phyloP scores from a whole-genome alignment of 2,113 vertebrate genomes.

The Acanthisitta chloris region DNA sequence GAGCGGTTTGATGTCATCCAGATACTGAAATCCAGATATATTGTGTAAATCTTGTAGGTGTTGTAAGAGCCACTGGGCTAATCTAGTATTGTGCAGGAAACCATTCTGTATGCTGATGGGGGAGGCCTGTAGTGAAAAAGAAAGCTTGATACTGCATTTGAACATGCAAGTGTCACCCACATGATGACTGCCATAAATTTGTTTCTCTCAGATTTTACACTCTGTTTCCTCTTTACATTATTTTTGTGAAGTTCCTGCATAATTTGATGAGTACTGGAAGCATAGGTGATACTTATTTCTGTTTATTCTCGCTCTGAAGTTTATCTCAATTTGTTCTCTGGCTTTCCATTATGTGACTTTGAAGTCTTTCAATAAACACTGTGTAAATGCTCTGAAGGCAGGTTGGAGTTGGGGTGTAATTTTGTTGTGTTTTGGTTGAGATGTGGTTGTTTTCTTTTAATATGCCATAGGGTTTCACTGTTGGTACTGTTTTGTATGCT shows the following conservation, averaged over 20 bases:
- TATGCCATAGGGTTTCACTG: neutral
- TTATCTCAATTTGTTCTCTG: neutral
- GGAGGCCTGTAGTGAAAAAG: neutral
- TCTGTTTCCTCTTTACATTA: neutral
- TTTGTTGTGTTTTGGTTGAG: neutral
- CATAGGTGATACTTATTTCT: neutral
- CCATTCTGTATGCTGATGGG: rapidly evolving
- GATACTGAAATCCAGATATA: neutral
- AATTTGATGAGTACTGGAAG: neutral
- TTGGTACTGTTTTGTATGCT: neutral
- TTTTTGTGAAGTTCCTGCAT: neutral
- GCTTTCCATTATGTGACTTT: neutral
- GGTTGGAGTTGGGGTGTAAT: neutral
- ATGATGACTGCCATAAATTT: neutral
- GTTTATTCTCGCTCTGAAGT: neutral
- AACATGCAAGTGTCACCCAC: neutral
- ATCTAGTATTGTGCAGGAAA: neutral
- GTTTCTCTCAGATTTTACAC: neutral
- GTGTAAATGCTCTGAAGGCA: neutral
- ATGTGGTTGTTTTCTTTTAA: neutral
- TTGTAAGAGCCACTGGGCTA: neutral
- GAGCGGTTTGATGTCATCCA: neutral
- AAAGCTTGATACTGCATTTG: neutral
- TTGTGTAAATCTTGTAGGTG: rapidly evolving
- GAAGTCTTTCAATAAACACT: neutral